Base-by-base conservation (phyloP, 2,888 invertebrate species). In the Pristionchus arcanus region DNA sequence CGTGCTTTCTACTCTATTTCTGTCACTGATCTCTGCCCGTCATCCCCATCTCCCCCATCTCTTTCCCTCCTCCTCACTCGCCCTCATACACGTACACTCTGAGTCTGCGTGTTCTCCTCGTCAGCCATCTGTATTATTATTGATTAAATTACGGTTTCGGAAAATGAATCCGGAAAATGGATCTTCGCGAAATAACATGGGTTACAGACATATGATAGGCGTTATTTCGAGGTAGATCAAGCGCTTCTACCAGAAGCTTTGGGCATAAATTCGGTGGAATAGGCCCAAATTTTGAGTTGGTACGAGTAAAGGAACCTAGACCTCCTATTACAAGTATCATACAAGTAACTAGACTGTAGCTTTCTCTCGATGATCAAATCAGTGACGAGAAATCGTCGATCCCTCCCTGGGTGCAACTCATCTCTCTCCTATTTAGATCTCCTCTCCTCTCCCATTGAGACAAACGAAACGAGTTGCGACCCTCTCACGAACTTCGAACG, bases 401-500 rank as follows among this genome's bases (percentile, higher is more conserved):
- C 49, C n/a, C n/a, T 49, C 81, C 71, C 16, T 71, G 53, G 81
- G 81, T 81, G n/a, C 81, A 81, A 28, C 63, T n/a, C 63, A 53
- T 49, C 21, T 49, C 81, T 81, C 81, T 28, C 49, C 13, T 49
- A 68, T 68, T 63, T 25, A 74, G 37, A 37, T 31, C 31, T 16
- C 31, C 13, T 37, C 31, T n/a, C 71, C 13, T 34, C 3, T 13
- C 34, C 71, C 28, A 71, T 34, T 71, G 71, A 34, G 21, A 66
- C 66, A 25, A 66, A 25, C 66, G 66, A 77, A 81, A 81, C 81
- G 81, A 53, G 81, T 81, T 81, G n/a, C 28, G 49, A 0, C 49
- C 37, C 37, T 74, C 49, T 81, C 49, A 34, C 74, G 74, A 81
- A 81, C 81, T 81, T 81, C 81, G 81, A 81, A 81, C 81, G 42